Conservation (phyloP, 2,113 vertebrate species). For the Etheostoma spectabile region DNA sequence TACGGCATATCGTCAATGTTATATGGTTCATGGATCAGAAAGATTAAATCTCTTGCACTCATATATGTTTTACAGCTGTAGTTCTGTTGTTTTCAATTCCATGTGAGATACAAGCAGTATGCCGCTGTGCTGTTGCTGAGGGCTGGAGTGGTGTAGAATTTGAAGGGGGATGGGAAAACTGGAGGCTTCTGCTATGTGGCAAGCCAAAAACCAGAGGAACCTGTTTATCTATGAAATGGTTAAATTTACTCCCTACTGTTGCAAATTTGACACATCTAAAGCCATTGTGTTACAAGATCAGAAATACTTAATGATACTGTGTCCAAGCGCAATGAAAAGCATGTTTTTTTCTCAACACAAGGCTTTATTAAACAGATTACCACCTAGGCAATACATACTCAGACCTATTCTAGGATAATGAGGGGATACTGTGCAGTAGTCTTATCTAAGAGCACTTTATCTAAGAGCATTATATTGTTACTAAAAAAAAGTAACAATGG, state of each 20-base stretch:
- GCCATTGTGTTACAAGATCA: background rate
- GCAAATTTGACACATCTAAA: background rate
- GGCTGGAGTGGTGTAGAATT: constrained; percentile 4
- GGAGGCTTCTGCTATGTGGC: constrained; percentile 14
- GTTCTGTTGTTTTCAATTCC: constrained; percentile 21
- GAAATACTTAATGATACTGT: background rate
- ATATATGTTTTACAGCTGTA: constrained; percentile 37
- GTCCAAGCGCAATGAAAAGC: constrained; percentile 3
- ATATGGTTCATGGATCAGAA: background rate
- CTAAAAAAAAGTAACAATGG: constrained; percentile 69
- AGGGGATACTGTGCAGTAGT: constrained; percentile 39
- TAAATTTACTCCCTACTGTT: background rate
- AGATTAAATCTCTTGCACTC: constrained; percentile 16
- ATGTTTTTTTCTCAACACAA: constrained; percentile 31
- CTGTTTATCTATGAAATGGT: constrained; percentile 35
- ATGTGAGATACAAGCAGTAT: constrained; percentile 16
- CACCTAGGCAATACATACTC: constrained; percentile 29
- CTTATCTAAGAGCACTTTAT: constrained; percentile 59
- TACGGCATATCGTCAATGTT: background rate
- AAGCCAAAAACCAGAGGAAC: constrained; percentile 58
- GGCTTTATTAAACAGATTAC: constrained; percentile 65
- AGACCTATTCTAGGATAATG: constrained; percentile 29
- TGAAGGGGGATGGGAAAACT: constrained; percentile 48
- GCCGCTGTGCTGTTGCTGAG: constrained; percentile 21
- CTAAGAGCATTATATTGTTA: constrained; percentile 51